These are phyloP conservation scores for Eupleurogrammus muticus DNA, from an alignment of 2,797 vertebrate species.

Conservation along the genomic window DNA sequence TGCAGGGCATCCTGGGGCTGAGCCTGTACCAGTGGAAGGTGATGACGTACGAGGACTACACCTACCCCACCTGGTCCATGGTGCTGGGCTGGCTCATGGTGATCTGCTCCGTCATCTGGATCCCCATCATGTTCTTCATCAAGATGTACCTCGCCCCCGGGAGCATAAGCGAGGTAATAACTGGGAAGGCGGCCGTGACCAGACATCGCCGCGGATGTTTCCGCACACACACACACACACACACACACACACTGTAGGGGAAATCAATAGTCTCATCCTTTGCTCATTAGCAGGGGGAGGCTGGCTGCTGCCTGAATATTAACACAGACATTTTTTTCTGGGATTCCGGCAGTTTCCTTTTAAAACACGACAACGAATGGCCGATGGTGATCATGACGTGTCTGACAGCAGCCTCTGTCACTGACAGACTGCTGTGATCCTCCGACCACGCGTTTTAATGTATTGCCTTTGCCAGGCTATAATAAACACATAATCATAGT, in stretches of 20 bases:
- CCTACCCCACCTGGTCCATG: slow-evolving; percentile 98
- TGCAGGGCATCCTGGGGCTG: slow-evolving; percentile 94
- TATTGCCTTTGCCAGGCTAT: slow-evolving; percentile 1
- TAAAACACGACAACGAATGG: slow-evolving; percentile 69
- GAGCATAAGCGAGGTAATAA: slow-evolving; percentile 90
- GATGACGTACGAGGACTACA: slow-evolving; percentile 97
- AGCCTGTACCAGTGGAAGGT: slow-evolving; percentile 98
- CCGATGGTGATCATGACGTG: slow-evolving; percentile 46
- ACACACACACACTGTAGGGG: slow-evolving; percentile 4
- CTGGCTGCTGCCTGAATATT: slow-evolving; percentile 55
- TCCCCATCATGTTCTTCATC: slow-evolving; percentile 97
- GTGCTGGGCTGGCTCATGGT: slow-evolving; percentile 97
- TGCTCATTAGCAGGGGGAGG: slow-evolving; percentile 60
- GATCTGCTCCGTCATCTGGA: slow-evolving; percentile 97
- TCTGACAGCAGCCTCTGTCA: slow-evolving; percentile 44
- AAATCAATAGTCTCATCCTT: slow-evolving; percentile 63
- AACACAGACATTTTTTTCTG: slow-evolving; percentile 54
- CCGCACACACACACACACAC: not conserved
- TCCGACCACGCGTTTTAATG: slow-evolving; percentile 21
- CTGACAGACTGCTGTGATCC: not conserved
- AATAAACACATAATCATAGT: slow-evolving; percentile 4
- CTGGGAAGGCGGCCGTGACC: slow-evolving; percentile 20
- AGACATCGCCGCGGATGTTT: slow-evolving; percentile 36
- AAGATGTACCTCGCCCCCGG: slow-evolving; percentile 98
- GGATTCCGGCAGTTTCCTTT: slow-evolving; percentile 38